A percentile compares a stretch with the other conserved stretches of the same genome.
These are phyloP conservation scores for Zaprionus inermis DNA, from an alignment of 1,140 invertebrate genomes.

Conservation along the genomic window DNA sequence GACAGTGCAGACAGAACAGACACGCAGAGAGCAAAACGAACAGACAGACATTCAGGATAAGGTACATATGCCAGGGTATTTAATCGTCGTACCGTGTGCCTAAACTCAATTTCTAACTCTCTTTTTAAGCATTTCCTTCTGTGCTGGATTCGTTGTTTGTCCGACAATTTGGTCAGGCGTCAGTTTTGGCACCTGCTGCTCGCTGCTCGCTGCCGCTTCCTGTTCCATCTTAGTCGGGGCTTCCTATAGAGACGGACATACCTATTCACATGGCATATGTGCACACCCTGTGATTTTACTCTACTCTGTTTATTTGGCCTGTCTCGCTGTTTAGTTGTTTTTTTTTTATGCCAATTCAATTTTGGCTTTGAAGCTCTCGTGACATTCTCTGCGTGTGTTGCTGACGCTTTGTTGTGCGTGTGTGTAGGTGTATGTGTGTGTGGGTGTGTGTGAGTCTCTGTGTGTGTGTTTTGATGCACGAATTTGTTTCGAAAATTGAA, in stretches of 20 bases:
- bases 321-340: constrained; percentile 39
- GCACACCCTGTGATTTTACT: background rate
- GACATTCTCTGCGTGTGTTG: constrained; percentile 62
- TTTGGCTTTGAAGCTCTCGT: constrained; percentile 73
- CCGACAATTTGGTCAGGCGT: constrained; percentile 73
- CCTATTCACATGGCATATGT: background rate
- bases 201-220: constrained; percentile 57
- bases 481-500: constrained; percentile 79
- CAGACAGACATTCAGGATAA: too few species aligned
- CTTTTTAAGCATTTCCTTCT: constrained; percentile 31
- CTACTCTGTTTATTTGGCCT: constrained; percentile 33
- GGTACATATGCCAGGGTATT: too few species aligned
- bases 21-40: too few species aligned
- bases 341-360: constrained; percentile 66
- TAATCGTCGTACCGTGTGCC: background rate
- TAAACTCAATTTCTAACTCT: background rate
- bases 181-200: constrained; percentile 74
- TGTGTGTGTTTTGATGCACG: constrained; percentile 49
- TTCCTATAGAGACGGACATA: constrained; percentile 12
- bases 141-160: constrained; percentile 44
- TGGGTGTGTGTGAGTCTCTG: constrained; percentile 24
- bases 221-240: constrained; percentile 58
- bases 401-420: constrained; percentile 31
- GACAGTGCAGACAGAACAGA: too few species aligned
- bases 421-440: constrained; percentile 23